These are phyloP conservation scores for Mormyrus hasselquistii DNA, from an alignment of 2,797 vertebrate genomes.

Conservation along the genomic window DNA sequence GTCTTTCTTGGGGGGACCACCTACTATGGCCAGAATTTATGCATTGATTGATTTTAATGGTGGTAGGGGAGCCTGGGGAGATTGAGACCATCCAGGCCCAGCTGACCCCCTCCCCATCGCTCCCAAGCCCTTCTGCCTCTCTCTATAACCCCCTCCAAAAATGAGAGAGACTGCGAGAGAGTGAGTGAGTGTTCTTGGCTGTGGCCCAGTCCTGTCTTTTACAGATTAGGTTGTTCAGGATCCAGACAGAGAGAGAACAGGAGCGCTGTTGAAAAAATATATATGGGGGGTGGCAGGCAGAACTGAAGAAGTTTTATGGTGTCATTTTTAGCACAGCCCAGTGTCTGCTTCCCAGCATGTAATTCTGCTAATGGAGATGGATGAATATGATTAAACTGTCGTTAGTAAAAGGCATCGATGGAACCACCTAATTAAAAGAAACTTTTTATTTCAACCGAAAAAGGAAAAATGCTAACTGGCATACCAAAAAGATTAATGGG, in stretches of 20 bases:
- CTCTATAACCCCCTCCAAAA: neutral
- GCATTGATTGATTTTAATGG: conserved; percentile 32
- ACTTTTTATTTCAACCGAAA: conserved; percentile 24
- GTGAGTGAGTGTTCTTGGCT: neutral
- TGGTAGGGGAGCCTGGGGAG: conserved; percentile 8
- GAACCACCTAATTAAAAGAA: conserved; percentile 23
- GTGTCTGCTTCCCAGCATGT: conserved; percentile 12
- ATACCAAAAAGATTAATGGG: conserved; percentile 24
- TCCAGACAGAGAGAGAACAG: neutral
- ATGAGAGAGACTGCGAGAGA: neutral
- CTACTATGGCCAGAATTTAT: conserved; percentile 26
- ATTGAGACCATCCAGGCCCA: neutral
- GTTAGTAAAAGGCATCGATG: conserved; percentile 19
- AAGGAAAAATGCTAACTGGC: conserved; percentile 21
- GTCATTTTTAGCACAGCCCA: conserved; percentile 14
- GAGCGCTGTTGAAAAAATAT: neutral
- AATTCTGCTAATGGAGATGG: conserved; percentile 25
- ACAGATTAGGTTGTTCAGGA: neutral
- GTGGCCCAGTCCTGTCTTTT: neutral
- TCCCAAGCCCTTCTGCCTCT: neutral
- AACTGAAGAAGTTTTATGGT: neutral
- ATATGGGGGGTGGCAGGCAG: conserved; percentile 4
- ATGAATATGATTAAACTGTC: conserved; percentile 25
- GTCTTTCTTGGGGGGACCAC: conserved; percentile 12
- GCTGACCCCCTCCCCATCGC: neutral